Evolutionary conservation across 1,140 invertebrate genomes (phyloP).

Genomic region (Oryzaephilus surinamensis): DNA sequence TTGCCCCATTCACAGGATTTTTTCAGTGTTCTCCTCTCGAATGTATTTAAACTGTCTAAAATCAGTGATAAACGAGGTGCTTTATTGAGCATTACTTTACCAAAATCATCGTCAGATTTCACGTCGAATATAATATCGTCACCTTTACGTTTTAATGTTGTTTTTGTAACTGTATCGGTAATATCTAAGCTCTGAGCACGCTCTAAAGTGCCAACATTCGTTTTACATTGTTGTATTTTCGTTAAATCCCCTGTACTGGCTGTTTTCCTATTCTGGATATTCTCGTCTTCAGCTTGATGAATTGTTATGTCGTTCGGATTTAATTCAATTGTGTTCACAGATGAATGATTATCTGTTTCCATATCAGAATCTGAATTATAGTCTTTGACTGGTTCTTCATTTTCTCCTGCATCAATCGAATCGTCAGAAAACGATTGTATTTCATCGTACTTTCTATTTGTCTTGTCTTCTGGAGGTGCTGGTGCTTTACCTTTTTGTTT

Average conservation of each 20-base stretch:
- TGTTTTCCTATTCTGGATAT: slow-evolving; percentile 62
- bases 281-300: slow-evolving; percentile 48
- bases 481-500: slow-evolving; percentile 65
- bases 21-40: slow-evolving; percentile 55
- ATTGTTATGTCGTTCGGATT: slow-evolving; percentile 65
- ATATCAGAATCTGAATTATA: slow-evolving; percentile 40
- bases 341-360: slow-evolving; percentile 38
- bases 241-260: slow-evolving; percentile 71
- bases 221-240: slow-evolving; percentile 52
- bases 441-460: slow-evolving; percentile 15
- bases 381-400: slow-evolving; percentile 10
- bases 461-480: slow-evolving; percentile 43
- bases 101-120: slow-evolving; percentile 29
- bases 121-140: slow-evolving; percentile 26
- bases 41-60: slow-evolving; percentile 52
- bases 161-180: slow-evolving; percentile 47
- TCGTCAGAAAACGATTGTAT: slow-evolving; percentile 11
- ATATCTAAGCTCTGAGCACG: slow-evolving; percentile 73
- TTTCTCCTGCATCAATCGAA: slow-evolving; percentile 3
- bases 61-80: slow-evolving; percentile 52
- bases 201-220: slow-evolving; percentile 51
- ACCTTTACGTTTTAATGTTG: slow-evolving; percentile 56
- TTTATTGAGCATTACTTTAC: slow-evolving; percentile 34
- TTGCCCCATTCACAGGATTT: slow-evolving; percentile 66
- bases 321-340: slow-evolving; percentile 51